Evolutionary conservation across 2,797 vertebrate genomes (phyloP).

Genomic region (Tamandua tetradactyla): DNA sequence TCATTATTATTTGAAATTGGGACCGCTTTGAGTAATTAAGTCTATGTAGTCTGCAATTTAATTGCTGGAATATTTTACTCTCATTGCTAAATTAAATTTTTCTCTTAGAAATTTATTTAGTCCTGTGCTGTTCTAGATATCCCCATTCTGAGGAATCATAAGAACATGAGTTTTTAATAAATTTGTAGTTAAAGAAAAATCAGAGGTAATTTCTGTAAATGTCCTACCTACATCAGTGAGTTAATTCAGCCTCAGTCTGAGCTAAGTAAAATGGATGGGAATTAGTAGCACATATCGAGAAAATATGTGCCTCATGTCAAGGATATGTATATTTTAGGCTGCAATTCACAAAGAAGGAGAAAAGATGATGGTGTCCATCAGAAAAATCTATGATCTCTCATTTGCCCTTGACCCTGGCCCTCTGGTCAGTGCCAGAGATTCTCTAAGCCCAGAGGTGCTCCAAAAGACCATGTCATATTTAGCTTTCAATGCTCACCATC

Average conservation of each 20-base stretch:
- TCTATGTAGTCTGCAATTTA: neutral
- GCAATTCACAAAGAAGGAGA: neutral
- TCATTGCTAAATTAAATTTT: neutral
- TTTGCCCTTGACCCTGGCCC: neutral
- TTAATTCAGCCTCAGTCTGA: neutral
- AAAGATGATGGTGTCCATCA: neutral
- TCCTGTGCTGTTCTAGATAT: neutral
- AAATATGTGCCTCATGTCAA: neutral
- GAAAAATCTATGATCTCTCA: neutral
- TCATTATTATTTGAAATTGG: slow-evolving; percentile 18
- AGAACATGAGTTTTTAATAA: neutral
- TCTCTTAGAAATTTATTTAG: slow-evolving; percentile 18
- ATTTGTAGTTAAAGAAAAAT: slow-evolving; percentile 15
- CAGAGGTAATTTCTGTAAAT: neutral
- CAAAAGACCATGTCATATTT: neutral
- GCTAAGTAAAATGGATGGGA: neutral
- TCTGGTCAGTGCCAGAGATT: neutral
- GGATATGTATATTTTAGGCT: neutral
- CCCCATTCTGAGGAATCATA: neutral
- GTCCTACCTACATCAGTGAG: neutral
- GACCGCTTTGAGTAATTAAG: neutral
- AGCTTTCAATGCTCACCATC: neutral
- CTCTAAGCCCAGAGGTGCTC: neutral
- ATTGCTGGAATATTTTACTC: neutral
- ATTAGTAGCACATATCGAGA: neutral